phyloP scores from a whole-genome alignment of 2,888 invertebrate species.

The Andrena praecox region DNA sequence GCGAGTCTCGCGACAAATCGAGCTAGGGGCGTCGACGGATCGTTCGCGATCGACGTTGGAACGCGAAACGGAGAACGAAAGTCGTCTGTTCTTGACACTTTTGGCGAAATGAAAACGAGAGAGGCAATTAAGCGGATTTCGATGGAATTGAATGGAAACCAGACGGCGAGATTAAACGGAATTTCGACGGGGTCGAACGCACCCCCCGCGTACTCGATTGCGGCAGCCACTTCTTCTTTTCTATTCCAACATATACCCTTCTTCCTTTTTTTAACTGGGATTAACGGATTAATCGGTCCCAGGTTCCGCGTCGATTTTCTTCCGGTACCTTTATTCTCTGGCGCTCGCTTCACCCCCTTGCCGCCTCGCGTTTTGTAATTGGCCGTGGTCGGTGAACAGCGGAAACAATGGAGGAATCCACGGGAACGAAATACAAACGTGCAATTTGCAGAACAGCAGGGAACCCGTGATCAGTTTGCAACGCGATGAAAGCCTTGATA shows the following conservation, averaged over 20 bases:
- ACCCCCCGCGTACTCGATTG: background rate
- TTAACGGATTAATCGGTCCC: background rate
- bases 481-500: background rate
- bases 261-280: background rate
- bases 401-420: background rate
- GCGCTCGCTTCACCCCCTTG: background rate
- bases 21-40: background rate
- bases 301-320: background rate
- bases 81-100: background rate
- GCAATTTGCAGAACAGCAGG: background rate
- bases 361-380: background rate
- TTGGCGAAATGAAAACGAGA: constrained; percentile 28
- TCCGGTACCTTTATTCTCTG: background rate
- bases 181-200: background rate
- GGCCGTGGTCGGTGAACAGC: background rate
- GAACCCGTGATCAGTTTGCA: constrained; percentile 5
- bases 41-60: background rate
- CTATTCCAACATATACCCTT: background rate
- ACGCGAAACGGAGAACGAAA: constrained; percentile 10
- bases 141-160: constrained; percentile 23
- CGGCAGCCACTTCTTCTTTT: background rate
- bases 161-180: constrained; percentile 7
- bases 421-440: background rate
- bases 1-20: background rate
- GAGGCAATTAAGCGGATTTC: constrained; percentile 26